Evolutionary conservation across 2,888 invertebrate genomes (phyloP).

Genomic region (Chalcis sispes): DNA sequence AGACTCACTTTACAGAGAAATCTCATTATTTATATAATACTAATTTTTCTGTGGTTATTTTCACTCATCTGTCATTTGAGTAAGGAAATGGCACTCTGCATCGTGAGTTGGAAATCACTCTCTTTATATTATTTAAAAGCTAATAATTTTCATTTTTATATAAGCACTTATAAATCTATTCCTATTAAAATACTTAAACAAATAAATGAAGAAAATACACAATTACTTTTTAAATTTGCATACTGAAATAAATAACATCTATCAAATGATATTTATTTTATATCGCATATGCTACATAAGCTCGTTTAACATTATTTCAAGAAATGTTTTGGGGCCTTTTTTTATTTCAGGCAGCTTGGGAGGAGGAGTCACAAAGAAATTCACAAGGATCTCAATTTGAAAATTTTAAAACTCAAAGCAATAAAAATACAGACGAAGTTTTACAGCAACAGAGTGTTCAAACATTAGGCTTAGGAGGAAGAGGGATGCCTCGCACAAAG

Average conservation of each 20-base stretch:
- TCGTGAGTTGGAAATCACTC: constrained; percentile 14
- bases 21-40: constrained; percentile 37
- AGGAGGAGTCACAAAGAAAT: constrained; percentile 55
- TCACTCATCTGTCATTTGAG: constrained; percentile 28
- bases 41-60: constrained; percentile 38
- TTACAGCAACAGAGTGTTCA: constrained; percentile 46
- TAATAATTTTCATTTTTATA: not conserved
- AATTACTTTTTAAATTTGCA: too few species aligned
- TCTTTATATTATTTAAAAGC: not conserved
- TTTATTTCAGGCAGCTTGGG: constrained; percentile 61
- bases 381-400: constrained; percentile 39
- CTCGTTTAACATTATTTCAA: not conserved
- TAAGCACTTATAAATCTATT: too few species aligned
- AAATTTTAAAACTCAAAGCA: constrained; percentile 38
- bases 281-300: too few species aligned
- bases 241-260: not conserved
- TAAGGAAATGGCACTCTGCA: constrained; percentile 28
- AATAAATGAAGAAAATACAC: too few species aligned
- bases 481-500: constrained; percentile 76
- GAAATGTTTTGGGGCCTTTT: not conserved
- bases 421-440: constrained; percentile 40
- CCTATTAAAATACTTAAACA: too few species aligned
- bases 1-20: constrained; percentile 6
- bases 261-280: too few species aligned
- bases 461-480: constrained; percentile 63